Evolutionary conservation across 1,140 invertebrate genomes (phyloP), one percentile per base, ranked within the genome.

Genomic region (Atta cephalotes): DNA sequence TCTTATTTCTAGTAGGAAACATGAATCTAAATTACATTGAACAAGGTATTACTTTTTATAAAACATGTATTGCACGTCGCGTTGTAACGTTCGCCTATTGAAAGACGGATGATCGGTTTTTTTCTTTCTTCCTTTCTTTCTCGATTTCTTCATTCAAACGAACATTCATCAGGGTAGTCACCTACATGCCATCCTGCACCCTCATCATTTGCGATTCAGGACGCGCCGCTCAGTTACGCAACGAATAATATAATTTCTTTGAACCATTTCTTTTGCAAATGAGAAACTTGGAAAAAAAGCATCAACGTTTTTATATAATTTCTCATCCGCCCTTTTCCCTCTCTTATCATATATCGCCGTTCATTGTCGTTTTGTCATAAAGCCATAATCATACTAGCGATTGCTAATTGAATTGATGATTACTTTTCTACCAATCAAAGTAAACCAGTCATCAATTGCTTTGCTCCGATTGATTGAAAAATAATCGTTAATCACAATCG

Each of bases 121-220:
- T 81, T 39, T n/a, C 9, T 60, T 28, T 18, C n/a, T 63, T 12
- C 39, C 25, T 9, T 28, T 39, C 1, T 45, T 16, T 51, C 49
- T 85, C 71, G 35, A 82, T 79, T 35, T 53, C 2, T 14, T 56
- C 16, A n/a, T 2, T 68, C 7, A 68, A 39, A 39, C 7, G 35
- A 56, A 28, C 18, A 21, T n/a, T 49, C 49, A 12, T 62, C 14
- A 12, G 45, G n/a, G 9, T 35, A 0, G n/a, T 18, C 6, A 16
- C 28, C 28, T 51, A 45, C 14, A 3, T 53, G 28, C 31, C 12
- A 6, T 1, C 1, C 31, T 6, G 0, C 12, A 14, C 51, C 18
- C 28, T 31, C 0, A 25, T 77, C 58, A 78, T 85, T 85, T 85
- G 72, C 60, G 65, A 77, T 85, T 65, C 72, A 77, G 45, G 18